These are phyloP conservation scores for Drosophila melanica DNA, from an alignment of 1,140 invertebrate species.

Conservation along the genomic window DNA sequence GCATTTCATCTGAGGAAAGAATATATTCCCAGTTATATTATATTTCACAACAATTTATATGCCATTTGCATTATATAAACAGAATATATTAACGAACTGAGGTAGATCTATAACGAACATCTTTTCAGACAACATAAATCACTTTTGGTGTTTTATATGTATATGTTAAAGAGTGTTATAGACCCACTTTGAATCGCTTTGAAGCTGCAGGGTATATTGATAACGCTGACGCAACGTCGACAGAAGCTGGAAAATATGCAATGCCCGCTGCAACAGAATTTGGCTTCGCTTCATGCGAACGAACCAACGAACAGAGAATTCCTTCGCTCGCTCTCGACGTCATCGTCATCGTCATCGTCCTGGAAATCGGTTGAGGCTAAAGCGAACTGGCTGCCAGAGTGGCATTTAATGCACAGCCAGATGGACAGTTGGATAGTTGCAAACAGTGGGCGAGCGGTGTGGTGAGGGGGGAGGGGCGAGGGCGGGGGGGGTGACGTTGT, in stretches of 20 bases:
- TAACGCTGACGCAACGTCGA: conserved; percentile 32
- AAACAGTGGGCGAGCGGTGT: conserved; percentile 23
- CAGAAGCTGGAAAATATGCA: conserved; percentile 70
- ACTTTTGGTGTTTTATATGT: too few relatives aligned
- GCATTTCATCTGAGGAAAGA: too few relatives aligned
- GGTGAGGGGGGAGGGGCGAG: background rate
- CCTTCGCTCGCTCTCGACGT: conserved; percentile 3
- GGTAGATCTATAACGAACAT: too few relatives aligned
- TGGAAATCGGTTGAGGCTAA: conserved; percentile 68
- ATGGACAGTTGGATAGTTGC: conserved; percentile 31
- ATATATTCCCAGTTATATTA: too few relatives aligned
- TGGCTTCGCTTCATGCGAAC: conserved; percentile 7
- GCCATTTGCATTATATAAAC: too few relatives aligned
- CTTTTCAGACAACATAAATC: too few relatives aligned
- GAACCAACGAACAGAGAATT: conserved; percentile 4
- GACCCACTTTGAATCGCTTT: background rate
- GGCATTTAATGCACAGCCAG: conserved; percentile 72
- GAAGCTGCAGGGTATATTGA: conserved; percentile 30
- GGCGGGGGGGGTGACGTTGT: background rate
- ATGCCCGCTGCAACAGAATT: conserved; percentile 32
- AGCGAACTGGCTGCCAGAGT: conserved; percentile 66
- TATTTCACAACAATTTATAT: too few relatives aligned
- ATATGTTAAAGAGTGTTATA: background rate
- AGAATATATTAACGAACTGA: too few relatives aligned
- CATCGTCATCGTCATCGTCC: conserved; percentile 21